Conservation (phyloP, 2,113 vertebrate species). For the Tupaia chinensis region DNA sequence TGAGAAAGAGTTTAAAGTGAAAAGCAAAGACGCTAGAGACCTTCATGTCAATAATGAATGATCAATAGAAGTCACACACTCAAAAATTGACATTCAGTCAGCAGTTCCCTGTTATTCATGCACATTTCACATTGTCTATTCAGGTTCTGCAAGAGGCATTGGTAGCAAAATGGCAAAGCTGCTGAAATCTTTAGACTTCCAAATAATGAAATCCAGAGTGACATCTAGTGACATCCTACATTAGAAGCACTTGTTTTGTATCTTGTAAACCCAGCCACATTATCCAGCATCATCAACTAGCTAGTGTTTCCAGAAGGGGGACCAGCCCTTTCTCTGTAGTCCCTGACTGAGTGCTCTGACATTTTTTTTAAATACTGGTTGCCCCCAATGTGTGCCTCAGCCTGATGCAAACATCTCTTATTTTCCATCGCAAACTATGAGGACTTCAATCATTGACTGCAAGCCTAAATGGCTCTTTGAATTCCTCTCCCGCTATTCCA, state of each 20-base stretch:
- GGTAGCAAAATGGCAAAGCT: slow-evolving; percentile 81
- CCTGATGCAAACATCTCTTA: slow-evolving; percentile 13
- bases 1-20: slow-evolving; percentile 88
- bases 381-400: slow-evolving; percentile 41
- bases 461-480: slow-evolving; percentile 45
- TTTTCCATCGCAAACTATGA: neutral
- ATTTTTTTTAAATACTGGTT: neutral
- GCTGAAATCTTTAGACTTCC: slow-evolving; percentile 81
- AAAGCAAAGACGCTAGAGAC: slow-evolving; percentile 88
- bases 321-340: neutral
- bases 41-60: slow-evolving; percentile 91
- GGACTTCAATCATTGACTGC: neutral
- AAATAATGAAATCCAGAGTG: slow-evolving; percentile 88
- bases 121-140: slow-evolving; percentile 85
- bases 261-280: slow-evolving; percentile 68
- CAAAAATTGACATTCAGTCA: slow-evolving; percentile 90
- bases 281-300: slow-evolving; percentile 58
- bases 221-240: slow-evolving; percentile 88
- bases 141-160: slow-evolving; percentile 75
- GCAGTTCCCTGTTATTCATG: slow-evolving; percentile 87
- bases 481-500: slow-evolving; percentile 46
- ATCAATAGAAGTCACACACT: slow-evolving; percentile 90
- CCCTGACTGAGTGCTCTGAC: neutral
- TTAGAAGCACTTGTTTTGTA: slow-evolving; percentile 81
- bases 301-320: slow-evolving; percentile 51